phyloP scores from a whole-genome alignment of 2,113 vertebrate species.

The Glaucomys volans region DNA sequence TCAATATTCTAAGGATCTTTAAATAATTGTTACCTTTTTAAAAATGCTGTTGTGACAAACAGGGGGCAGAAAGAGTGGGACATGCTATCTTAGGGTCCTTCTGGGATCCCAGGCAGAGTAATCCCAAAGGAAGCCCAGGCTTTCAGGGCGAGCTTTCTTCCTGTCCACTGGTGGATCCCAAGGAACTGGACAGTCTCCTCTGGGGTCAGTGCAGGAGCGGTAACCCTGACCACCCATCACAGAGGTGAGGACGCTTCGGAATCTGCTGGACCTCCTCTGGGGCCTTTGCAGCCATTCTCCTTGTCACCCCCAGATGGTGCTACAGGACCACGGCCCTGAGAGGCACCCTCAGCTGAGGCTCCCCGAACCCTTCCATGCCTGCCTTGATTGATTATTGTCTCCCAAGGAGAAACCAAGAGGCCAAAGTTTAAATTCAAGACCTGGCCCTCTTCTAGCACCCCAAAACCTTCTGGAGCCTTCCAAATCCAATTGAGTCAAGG shows the following conservation, averaged over 20 bases:
- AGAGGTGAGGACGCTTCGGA: accelerated
- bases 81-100: not conserved
- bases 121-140: not conserved
- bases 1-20: not conserved
- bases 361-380: not conserved
- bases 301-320: conserved; percentile 81
- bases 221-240: accelerated
- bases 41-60: not conserved
- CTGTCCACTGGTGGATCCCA: not conserved
- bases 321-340: conserved; percentile 73
- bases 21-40: not conserved
- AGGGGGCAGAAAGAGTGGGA: no score
- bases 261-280: not conserved
- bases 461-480: not conserved
- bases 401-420: not conserved
- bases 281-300: not conserved
- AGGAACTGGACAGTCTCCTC: not conserved
- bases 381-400: not conserved
- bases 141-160: not conserved
- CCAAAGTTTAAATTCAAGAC: not conserved
- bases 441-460: not conserved
- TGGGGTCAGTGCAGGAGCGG: not conserved
- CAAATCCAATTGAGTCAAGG: not conserved
- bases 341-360: not conserved
- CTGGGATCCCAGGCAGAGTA: not conserved